phyloP scores from a whole-genome alignment of 2,113 vertebrate species.

The Pelusios castaneus region DNA sequence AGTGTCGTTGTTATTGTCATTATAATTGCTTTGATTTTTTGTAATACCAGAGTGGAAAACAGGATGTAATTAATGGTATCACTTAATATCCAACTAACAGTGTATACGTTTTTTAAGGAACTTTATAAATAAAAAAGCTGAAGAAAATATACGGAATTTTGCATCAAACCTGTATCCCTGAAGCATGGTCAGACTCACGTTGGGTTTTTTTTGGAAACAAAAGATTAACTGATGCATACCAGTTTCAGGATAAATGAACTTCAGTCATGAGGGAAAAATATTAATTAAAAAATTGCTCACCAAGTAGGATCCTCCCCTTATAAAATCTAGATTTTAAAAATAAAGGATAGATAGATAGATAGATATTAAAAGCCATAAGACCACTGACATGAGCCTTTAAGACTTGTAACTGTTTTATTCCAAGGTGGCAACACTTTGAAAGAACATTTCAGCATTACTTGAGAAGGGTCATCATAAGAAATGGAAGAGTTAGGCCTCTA shows the following conservation, averaged over 20 bases:
- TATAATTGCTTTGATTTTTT: slow-evolving; percentile 53
- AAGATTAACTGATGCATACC: background rate
- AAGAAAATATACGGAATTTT: slow-evolving; percentile 47
- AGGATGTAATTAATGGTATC: slow-evolving; percentile 17
- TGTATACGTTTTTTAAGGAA: slow-evolving; percentile 29
- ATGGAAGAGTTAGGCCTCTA: background rate
- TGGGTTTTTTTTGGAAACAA: background rate
- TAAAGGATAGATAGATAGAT: background rate
- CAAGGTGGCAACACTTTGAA: background rate
- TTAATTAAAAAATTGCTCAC: slow-evolving; percentile 10
- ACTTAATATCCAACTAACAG: background rate
- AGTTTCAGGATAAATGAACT: background rate
- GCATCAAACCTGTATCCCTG: background rate
- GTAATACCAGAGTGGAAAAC: slow-evolving; percentile 26
- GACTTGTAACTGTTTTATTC: background rate
- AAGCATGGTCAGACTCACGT: background rate
- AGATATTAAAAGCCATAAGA: background rate
- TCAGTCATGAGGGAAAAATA: background rate
- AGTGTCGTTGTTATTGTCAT: slow-evolving; percentile 32
- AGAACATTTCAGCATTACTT: background rate
- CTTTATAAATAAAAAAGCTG: slow-evolving; percentile 27
- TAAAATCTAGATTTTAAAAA: fast-evolving
- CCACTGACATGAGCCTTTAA: background rate
- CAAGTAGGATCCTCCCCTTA: background rate
- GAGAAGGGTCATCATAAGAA: background rate